Percentiles rank a stretch among this genome's conserved stretches.
Conservation (phyloP, 2,113 vertebrate species). For the Electrona antarctica region DNA sequence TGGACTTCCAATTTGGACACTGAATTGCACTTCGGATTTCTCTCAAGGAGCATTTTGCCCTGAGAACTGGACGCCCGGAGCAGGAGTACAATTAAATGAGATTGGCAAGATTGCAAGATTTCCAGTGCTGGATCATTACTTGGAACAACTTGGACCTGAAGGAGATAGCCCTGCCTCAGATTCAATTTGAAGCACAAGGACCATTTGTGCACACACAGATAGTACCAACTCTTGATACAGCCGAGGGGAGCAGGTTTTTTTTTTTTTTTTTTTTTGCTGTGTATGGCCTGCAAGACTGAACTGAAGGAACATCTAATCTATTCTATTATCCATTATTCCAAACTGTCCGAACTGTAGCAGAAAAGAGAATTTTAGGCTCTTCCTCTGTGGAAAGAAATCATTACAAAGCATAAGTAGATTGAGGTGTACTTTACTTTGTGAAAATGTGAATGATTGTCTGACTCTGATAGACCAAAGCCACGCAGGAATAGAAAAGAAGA, state of each 20-base stretch:
- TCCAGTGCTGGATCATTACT: neutral
- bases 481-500: neutral
- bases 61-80: neutral
- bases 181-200: neutral
- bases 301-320: neutral
- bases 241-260: neutral
- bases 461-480: neutral
- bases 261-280: neutral
- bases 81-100: too few species aligned
- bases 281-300: neutral
- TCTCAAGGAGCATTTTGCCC: neutral
- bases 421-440: too few species aligned
- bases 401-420: neutral
- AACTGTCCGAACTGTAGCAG: neutral
- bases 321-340: too few species aligned
- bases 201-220: neutral
- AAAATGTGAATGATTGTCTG: neutral
- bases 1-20: neutral
- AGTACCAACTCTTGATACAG: conserved; percentile 23
- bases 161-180: conserved; percentile 7
- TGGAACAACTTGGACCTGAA: conserved; percentile 15
- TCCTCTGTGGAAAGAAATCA: neutral
- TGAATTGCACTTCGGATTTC: neutral
- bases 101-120: neutral
- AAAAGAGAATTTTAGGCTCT: neutral